Evolutionary conservation across 2,113 vertebrate genomes (phyloP).

Genomic region (Rhineura floridana): DNA sequence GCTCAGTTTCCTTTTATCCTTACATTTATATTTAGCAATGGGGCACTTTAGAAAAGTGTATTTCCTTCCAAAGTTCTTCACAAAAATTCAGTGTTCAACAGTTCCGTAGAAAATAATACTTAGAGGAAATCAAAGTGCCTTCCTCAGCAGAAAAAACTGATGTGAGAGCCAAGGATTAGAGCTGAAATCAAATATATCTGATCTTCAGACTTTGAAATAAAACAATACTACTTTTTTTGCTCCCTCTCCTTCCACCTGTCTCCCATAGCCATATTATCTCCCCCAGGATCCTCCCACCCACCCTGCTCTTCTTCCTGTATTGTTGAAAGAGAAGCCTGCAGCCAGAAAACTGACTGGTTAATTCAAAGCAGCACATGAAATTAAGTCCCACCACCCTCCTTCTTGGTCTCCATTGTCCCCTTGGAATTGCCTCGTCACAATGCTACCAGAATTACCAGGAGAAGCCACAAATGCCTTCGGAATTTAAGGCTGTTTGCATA

Average conservation of each 20-base stretch:
- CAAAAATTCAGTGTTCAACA: not conserved
- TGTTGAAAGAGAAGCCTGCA: not conserved
- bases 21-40: not conserved
- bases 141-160: not conserved
- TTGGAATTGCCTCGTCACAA: not conserved
- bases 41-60: not conserved
- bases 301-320: not conserved
- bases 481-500: too few species aligned
- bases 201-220: not conserved
- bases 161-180: not conserved
- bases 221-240: not conserved
- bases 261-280: not conserved
- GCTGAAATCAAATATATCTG: not conserved
- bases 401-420: not conserved
- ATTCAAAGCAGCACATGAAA: not conserved
- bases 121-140: not conserved
- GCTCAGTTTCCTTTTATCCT: not conserved
- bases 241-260: not conserved
- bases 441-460: not conserved
- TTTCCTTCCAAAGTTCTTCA: not conserved
- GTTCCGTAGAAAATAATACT: not conserved
- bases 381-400: not conserved
- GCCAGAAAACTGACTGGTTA: not conserved
- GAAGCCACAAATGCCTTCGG: too few species aligned
- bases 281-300: not conserved